Evolutionary conservation across 2,113 vertebrate genomes (phyloP).

Genomic region (Mormyrus lacerda): DNA sequence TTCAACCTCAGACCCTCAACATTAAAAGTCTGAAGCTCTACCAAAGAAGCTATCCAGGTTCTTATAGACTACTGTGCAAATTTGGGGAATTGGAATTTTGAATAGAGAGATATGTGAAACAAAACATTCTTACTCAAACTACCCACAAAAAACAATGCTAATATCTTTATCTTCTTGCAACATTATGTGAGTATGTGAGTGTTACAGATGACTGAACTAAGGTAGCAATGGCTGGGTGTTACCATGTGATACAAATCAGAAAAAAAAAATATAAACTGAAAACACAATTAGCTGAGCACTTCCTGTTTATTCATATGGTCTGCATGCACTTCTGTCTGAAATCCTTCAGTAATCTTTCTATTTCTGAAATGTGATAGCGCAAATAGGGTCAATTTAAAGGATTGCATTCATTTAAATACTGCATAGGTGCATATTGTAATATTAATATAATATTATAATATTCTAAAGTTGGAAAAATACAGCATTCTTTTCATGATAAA

Average conservation of each 20-base stretch:
- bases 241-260: conserved; percentile 6
- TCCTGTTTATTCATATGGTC: not conserved
- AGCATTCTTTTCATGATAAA: not conserved
- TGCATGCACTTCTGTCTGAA: not conserved
- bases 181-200: not conserved
- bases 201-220: not conserved
- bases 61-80: not conserved
- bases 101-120: not conserved
- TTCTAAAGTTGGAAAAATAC: not conserved
- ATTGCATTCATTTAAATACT: not conserved
- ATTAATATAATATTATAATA: not conserved
- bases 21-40: not conserved
- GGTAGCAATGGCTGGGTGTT: conserved; percentile 11
- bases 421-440: not conserved
- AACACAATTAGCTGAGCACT: conserved; percentile 10
- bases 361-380: not conserved
- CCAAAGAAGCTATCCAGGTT: not conserved
- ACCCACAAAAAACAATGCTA: not conserved
- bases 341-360: not conserved
- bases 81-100: not conserved
- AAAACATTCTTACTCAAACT: not conserved
- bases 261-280: not conserved
- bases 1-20: not conserved
- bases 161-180: not conserved
- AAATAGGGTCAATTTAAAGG: not conserved